Conservation (phyloP, 2,888 invertebrate genomes). For the Drosophila meridionalis region DNA sequence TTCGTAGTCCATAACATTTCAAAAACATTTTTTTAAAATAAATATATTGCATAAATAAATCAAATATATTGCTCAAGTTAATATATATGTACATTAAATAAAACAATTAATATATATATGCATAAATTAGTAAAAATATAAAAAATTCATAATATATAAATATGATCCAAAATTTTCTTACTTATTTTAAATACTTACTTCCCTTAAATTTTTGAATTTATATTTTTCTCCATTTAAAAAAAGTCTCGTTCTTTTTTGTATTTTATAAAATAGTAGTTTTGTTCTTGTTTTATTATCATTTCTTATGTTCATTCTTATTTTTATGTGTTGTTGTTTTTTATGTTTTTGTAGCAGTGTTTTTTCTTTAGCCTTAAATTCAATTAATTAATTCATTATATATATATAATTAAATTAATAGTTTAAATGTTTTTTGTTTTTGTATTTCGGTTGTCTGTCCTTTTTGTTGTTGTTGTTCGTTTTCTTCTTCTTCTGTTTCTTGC, state of each 20-base stretch:
- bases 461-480: constrained; percentile 21
- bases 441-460: constrained; percentile 30
- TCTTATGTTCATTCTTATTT: constrained; percentile 66
- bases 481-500: constrained; percentile 27
- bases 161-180: neutral
- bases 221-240: constrained; percentile 1
- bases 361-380: constrained; percentile 66
- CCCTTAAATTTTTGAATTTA: neutral
- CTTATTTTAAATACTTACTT: neutral
- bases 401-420: constrained; percentile 81
- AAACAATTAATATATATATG: neutral
- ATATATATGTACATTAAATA: neutral
- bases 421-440: constrained; percentile 76
- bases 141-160: neutral
- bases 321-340: constrained; percentile 33
- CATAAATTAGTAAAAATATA: neutral
- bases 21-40: too few species aligned
- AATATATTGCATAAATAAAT: too few species aligned
- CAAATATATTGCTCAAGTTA: too few species aligned
- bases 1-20: too few species aligned
- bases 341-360: constrained; percentile 62
- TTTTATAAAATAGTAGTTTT: constrained; percentile 83
- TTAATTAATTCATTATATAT: constrained; percentile 73
- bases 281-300: constrained; percentile 74
- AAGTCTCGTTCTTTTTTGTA: constrained; percentile 30